These are phyloP conservation scores for Agriopis aurantiaria DNA, from an alignment of 2,888 invertebrate species.

Conservation along the genomic window DNA sequence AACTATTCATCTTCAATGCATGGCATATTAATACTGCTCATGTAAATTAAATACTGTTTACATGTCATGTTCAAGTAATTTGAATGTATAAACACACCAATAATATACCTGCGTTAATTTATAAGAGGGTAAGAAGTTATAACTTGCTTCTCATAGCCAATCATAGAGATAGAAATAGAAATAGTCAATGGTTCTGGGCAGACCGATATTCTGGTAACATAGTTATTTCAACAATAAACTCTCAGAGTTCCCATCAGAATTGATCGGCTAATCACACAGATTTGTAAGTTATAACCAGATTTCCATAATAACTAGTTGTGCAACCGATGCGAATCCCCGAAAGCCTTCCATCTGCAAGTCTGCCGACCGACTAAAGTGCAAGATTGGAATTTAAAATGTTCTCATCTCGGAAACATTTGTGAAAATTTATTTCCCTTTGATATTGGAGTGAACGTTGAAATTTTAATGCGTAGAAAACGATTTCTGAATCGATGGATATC, in stretches of 20 bases:
- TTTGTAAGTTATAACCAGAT: slow-evolving; percentile 68
- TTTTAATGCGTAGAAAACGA: slow-evolving; percentile 36
- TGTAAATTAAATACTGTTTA: slow-evolving; percentile 5
- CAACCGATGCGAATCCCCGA: slow-evolving; percentile 75
- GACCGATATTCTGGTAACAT: not conserved
- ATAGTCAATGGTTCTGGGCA: no score
- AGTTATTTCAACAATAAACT: not conserved
- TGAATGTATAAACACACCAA: not conserved
- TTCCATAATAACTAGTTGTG: slow-evolving; percentile 62
- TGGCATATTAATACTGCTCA: not conserved
- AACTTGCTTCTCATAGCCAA: no score
- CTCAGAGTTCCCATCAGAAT: slow-evolving; percentile 63
- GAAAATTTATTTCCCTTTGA: slow-evolving; percentile 58
- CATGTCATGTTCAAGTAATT: slow-evolving; percentile 1
- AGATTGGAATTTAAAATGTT: slow-evolving; percentile 77
- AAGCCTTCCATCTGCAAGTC: slow-evolving; percentile 74
- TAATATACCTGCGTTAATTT: no score
- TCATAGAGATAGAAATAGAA: no score
- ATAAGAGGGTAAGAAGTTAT: no score
- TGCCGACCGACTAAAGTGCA: slow-evolving; percentile 69
- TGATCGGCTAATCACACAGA: slow-evolving; percentile 65
- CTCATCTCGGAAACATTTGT: slow-evolving; percentile 63
- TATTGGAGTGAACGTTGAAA: slow-evolving; percentile 41
- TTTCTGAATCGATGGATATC: slow-evolving; percentile 28
- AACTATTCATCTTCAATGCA: slow-evolving; percentile 7